These are phyloP conservation scores for Diaperis boleti DNA, from an alignment of 2,888 invertebrate genomes.

Conservation along the genomic window DNA sequence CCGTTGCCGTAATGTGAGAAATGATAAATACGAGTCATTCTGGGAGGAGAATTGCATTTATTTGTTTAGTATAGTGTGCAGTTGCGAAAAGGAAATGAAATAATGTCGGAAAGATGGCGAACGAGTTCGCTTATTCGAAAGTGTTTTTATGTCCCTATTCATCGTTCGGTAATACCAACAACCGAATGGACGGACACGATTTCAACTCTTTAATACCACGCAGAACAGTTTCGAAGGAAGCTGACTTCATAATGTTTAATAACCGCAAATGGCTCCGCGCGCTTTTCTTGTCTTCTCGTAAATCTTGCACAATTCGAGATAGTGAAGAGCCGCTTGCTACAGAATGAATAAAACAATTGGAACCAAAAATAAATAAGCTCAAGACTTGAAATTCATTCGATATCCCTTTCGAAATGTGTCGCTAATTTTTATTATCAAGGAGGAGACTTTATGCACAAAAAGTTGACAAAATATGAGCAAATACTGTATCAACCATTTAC, in stretches of 20 bases:
- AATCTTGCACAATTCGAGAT: slow-evolving; percentile 21
- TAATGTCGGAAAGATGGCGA: slow-evolving; percentile 23
- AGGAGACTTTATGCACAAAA: too few species aligned
- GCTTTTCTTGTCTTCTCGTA: slow-evolving; percentile 14
- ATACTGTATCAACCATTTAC: too few species aligned
- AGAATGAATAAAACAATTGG: slow-evolving; percentile 17
- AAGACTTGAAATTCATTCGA: neutral
- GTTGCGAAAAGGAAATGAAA: slow-evolving; percentile 28
- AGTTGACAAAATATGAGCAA: too few species aligned
- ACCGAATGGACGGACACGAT: slow-evolving; percentile 15
- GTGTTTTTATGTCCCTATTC: slow-evolving; percentile 27
- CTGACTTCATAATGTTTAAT: slow-evolving; percentile 25
- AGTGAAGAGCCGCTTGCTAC: neutral
- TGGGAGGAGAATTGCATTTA: slow-evolving; percentile 28
- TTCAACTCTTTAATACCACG: slow-evolving; percentile 19
- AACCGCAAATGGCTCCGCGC: slow-evolving; percentile 20
- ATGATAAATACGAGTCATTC: slow-evolving; percentile 31
- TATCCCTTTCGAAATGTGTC: neutral
- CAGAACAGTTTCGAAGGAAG: slow-evolving; percentile 18
- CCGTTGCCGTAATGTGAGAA: slow-evolving; percentile 7
- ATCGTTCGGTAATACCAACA: slow-evolving; percentile 14
- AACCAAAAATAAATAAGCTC: slow-evolving; percentile 1
- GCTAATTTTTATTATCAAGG: too few species aligned
- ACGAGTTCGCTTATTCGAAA: slow-evolving; percentile 27
- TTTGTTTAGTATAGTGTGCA: slow-evolving; percentile 25